Base-by-base conservation (phyloP, 2,888 invertebrate genomes). In the Ditylenchus weischeri region DNA sequence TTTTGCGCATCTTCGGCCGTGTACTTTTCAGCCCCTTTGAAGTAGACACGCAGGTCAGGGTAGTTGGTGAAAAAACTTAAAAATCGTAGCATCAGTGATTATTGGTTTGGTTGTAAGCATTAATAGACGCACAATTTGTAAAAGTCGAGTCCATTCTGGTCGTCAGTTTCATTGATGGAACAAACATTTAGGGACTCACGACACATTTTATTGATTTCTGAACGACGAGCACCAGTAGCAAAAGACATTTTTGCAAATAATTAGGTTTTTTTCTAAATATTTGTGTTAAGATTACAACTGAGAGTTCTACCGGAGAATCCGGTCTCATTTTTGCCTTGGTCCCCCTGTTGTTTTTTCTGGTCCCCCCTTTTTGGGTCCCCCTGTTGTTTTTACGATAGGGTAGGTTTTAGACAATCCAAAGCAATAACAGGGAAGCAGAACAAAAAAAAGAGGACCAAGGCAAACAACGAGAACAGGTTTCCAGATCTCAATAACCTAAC, bases 131-230 rank as follows among this genome's bases (percentile, higher is more conserved):
- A 78, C 78, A 72, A 79, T 69, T 76, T 77, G 73, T 80, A 80
- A 72, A 80, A 80, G 58, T 76, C 80, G 36, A 68, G 73, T 49
- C 78, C 79, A 57, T 75, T 73, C 49, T 74, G 75, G 19, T 75
- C 69, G 13, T 57, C 70, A 18, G 65, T 70, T 6, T 72, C 75
- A 47, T 76, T 77, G 48, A 78, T 70, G 62, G 71, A 68, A 57
- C 69, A 65, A 19, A 65, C 58, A 19, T 73, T 71, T 13, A 78
- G 64, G 19, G 77, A 76, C 13, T 65, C 64, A 10, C 59, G 7
- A 57, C 66, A 66, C 5, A 66, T 38, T 70, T 66, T 47, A 71
- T 73, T 66, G 71, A 76, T 65, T 66, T 66, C 64, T 23, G 21
- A 19, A 69, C 66, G 66, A 54, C 29, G 54, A 54, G 11, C n/a